Evolutionary conservation across 2,113 vertebrate species (phyloP), one percentile per base, ranked within the genome.

Genomic region (Hucho hucho): DNA sequence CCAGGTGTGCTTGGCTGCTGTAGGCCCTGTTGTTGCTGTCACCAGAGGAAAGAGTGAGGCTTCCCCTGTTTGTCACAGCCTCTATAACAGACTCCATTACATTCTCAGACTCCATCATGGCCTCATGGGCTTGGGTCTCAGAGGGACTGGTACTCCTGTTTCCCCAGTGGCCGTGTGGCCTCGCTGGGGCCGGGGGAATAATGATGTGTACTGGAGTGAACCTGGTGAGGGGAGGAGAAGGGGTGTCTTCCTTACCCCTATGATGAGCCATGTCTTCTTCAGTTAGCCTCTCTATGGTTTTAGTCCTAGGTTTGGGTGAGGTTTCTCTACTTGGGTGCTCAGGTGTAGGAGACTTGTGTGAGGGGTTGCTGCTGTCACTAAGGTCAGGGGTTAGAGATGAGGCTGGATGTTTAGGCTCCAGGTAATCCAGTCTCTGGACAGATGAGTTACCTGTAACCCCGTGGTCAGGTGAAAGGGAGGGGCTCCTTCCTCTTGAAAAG

Each of bases 121-220:
- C 83, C 76, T 82, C 76, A 75, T 68, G 72, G 78, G 64, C 79
- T 74, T 86, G 80, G 78, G 59, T 78, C 73, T 84, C 79, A 85
- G 87, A 61, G 9, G 83, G 77, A 75, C 81, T 87, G 18, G 3
- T 56, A 68, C 32, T 71, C 79, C 82, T 87, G 56, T 79, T 86
- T 73, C 90, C 87, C 87, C 89, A 90, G 14, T 80, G 83, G 79
- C 89, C 85, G 47, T 81, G 81, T 28, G 87, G 88, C 74, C 89
- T 92, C 74, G 90, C 86, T 47, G 88, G 89, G 64, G 89, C 85
- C 28, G 88, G 89, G 64, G 89, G 84, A 37, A 89, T 86, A 37
- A 89, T 86, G 72, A 90, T 91, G 74, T 91, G 88, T 56, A 92
- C 89, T 83, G 90, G 89, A 76, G 90, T 91, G 77, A 91, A 92